Base-by-base conservation (phyloP, 2,888 invertebrate genomes). In the Punctoribates punctum region DNA sequence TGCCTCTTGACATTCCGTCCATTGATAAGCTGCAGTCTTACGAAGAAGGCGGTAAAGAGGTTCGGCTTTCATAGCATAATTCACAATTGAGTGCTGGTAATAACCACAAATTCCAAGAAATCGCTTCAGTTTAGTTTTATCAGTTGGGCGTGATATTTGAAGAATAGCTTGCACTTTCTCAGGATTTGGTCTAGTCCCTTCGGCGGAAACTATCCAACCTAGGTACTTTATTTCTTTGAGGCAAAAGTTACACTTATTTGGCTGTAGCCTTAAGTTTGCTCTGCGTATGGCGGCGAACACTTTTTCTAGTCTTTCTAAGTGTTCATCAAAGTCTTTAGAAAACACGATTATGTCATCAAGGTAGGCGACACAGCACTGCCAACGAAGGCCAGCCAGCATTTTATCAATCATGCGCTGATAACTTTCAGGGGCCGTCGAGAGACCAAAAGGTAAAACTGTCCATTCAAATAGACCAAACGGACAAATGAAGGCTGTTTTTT, bases 261-360 rank as follows among this genome's bases (percentile, higher is more conserved):
- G 23, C 15, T 74, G 57, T 38, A 74, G 23, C 20, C 42, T 34
- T n/a, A 81, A 60, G 8, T 78, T 77, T 27, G 79, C 79, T 54
- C 75, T 38, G n/a, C 62, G 25, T 20, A 81, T 54, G 11, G 77
- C 34, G 5, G 78, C 38, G n/a, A 81, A 75, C 2, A 81, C 77
- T 38, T 57, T 6, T 29, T 17, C 29, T 13, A 81, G 46, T 34
- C 75, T 38, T 0, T 48, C 46, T 11, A 79, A 11, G 62, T 80
- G 79, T 29, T 79, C 75, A 15, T 79, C 77, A 73, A 80, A 80
- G 5, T 72, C 77, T 17, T 65, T 38, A 13, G 78, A 74, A 51
- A 77, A 80, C 0, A 81, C 77, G 13, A 81, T 77, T 0, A 80
- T 77, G 57, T 82, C 80, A 60, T 81, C 80, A 1, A 81, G 57